Conservation (phyloP, 2,797 vertebrate species). For the Gadopsis marmoratus region DNA sequence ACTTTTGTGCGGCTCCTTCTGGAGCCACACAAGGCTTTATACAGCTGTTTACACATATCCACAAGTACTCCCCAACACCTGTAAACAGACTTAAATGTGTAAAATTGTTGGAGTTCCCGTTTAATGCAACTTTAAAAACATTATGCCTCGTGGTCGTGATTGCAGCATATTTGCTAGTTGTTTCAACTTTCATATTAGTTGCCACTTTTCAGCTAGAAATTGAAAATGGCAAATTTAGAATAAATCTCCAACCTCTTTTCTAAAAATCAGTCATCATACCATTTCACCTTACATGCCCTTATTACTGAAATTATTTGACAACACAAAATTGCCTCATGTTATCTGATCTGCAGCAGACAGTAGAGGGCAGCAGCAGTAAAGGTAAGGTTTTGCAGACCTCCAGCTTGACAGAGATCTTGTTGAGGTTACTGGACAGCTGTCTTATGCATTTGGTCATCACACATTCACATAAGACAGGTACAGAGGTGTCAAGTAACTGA, state of each 20-base stretch:
- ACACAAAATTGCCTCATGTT: background rate
- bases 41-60: too few species aligned
- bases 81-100: background rate
- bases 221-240: background rate
- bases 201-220: background rate
- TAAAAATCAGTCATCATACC: background rate
- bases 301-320: background rate
- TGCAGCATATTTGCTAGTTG: background rate
- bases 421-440: background rate
- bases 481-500: background rate
- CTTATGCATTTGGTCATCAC: background rate
- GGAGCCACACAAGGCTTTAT: background rate
- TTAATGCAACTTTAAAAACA: background rate
- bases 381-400: conserved; percentile 13
- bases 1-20: background rate
- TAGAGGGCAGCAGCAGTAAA: conserved; percentile 64
- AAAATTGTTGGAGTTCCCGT: background rate
- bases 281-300: conserved; percentile 5
- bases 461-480: background rate
- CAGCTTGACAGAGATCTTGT: background rate
- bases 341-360: conserved; percentile 18
- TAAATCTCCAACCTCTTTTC: background rate
- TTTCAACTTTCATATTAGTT: background rate
- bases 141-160: background rate
- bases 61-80: background rate